Base-by-base conservation (phyloP, 2,888 invertebrate species). In the Nemapogon koenigi region DNA sequence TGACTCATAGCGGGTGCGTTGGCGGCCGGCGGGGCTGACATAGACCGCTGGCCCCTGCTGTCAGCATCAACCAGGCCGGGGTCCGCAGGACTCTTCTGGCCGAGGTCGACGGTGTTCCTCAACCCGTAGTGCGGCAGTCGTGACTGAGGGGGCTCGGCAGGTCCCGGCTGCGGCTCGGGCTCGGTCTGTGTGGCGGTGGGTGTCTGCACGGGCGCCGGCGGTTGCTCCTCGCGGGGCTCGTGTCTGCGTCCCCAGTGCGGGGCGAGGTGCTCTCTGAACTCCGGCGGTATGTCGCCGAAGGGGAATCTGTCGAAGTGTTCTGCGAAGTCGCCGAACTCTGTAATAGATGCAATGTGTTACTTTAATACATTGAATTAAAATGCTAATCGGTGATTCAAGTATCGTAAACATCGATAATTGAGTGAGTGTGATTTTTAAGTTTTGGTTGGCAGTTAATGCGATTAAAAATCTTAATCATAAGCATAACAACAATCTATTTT, bases 101-200 rank as follows among this genome's bases (percentile, higher is more conserved):
- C 90, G 56, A 91, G 83, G 58, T 91, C 90, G 43, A 90, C 87
- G 15, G 91, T 91, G 55, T 91, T 91, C 46, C 90, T 83, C 42
- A 88, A 59, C 3, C 86, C 86, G 81, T 88, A 85, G 49, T 87
- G 87, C 35, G 85, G 83, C 8, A 88, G 53, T 41, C 59, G 59
- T 16, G 55, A 48, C 17, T 59, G 57, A 39, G 58, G 53, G 37
- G 54, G 43, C 13, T 48, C 29, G 64, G 65, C 53, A 51, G 67
- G 51, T 16, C 27, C 51, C 39, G 19, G 52, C 41, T 22, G 49
- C 41, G 36, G 49, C 35, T 45, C 48, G 46, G 29, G 30, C 43
- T 51, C 47, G 7, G 35, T 16, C 15, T 35, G 35, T 22, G 26
- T 29, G 41, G 67, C 62, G 35, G 66, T 50, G 16, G 25, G 15